A percentile compares a stretch with the other conserved stretches of the same genome.
Evolutionary conservation across 2,888 invertebrate genomes (phyloP).

Genomic region (Cantharis flavilabris): DNA sequence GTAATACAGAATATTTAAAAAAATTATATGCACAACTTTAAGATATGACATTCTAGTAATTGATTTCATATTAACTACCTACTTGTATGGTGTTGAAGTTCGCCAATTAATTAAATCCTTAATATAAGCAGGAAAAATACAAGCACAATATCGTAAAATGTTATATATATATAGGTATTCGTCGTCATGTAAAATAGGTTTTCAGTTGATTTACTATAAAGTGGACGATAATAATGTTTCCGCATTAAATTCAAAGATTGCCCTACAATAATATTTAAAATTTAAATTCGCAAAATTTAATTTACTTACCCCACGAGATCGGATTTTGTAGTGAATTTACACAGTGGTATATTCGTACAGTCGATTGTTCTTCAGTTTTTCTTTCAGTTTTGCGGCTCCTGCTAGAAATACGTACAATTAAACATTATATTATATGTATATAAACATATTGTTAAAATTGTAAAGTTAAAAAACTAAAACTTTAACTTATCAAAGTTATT

Average conservation of each 20-base stretch:
- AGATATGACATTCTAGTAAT: too few species aligned
- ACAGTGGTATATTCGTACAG: slow-evolving; percentile 17
- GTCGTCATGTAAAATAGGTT: neutral
- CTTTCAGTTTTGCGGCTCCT: neutral
- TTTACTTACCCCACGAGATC: slow-evolving; percentile 36
- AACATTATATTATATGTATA: too few species aligned
- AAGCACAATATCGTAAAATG: neutral
- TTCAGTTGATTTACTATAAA: neutral
- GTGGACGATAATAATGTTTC: neutral
- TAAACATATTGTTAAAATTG: too few species aligned
- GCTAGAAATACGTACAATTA: too few species aligned
- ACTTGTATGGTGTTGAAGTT: neutral
- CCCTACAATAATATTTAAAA: neutral
- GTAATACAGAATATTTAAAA: too few species aligned
- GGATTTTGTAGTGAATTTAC: slow-evolving; percentile 30
- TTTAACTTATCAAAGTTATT: too few species aligned
- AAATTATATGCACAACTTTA: too few species aligned
- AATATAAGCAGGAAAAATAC: slow-evolving; percentile 61
- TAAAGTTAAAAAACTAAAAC: too few species aligned
- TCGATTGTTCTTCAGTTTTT: neutral
- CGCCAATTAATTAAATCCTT: slow-evolving; percentile 17
- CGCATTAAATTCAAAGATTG: neutral
- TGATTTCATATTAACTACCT: neutral
- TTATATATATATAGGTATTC: neutral
- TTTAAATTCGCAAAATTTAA: too few species aligned